Evolutionary conservation across 2,888 invertebrate genomes (phyloP), one percentile per base, ranked within the genome.

Genomic region (Dastarcus helophoroides): DNA sequence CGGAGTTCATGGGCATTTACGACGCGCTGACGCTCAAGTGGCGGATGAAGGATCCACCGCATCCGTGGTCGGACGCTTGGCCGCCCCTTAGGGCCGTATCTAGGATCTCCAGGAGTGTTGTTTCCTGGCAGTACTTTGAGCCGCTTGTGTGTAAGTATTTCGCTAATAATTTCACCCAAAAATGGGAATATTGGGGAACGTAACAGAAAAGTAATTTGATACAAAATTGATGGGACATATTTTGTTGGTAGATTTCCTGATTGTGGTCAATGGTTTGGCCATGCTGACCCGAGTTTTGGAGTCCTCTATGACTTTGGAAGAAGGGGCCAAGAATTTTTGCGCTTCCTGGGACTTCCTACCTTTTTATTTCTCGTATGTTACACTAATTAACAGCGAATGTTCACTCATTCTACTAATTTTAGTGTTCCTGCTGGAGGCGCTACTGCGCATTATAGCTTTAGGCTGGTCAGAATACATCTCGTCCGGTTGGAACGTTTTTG

Each of bases 401-500:
- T 31, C 22, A 5, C 12, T 25, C 3, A 14, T 19, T 21, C 10
- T n/a, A 4, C 33, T 29, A 39, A 37, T 62, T 60, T n/a, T 62
- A 84, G 85, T 85, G 48, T 88, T 85, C 61, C 66, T 76, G 14
- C 30, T 77, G 2, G 89, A 89, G 62, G 81, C 80, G 1, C 54
- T 69, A 0, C 60, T 83, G 2, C 79, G 83, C 47, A 72, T 84
- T 43, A 62, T 82, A 48, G 82, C 80, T 2, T 61, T 77, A 19
- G 88, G 88, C 2, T 67, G 79, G 41, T 53, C 62, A 3, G 70
- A 72, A 36, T 88, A 88, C 54, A 69, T 85, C 36, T 73, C 75
- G 38, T 81, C 81, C 22, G 85, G 85, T 1, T 89, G 89, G 89
- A 88, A 89, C 57, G 69, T 81, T 44, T 88, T 79, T 56, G 86